These are phyloP conservation scores for Brachionus plicatilis DNA, from an alignment of 1,140 invertebrate genomes.

Conservation along the genomic window DNA sequence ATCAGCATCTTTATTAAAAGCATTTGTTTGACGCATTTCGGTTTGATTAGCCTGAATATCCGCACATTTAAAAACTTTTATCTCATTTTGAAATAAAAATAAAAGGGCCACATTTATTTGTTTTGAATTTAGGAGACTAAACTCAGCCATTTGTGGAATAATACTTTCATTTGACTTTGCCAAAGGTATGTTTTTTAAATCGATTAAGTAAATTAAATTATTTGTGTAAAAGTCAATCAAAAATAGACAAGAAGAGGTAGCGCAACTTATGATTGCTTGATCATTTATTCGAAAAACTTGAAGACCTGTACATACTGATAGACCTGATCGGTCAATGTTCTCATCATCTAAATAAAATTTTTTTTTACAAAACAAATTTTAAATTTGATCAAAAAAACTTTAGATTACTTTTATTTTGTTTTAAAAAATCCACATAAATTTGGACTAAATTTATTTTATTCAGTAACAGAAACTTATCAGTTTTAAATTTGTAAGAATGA, in stretches of 20 bases:
- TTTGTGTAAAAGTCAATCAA: not conserved
- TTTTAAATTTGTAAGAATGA: slow-evolving; percentile 1
- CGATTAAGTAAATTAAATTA: slow-evolving; percentile 16
- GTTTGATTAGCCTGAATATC: not conserved
- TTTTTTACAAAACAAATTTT: not conserved
- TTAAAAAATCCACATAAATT: not conserved
- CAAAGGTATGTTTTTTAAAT: not conserved
- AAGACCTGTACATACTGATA: slow-evolving; percentile 1
- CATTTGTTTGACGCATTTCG: not conserved
- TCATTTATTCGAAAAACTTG: slow-evolving; percentile 5
- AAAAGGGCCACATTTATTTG: slow-evolving; percentile 8
- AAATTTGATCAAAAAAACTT: not conserved
- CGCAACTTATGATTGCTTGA: not conserved
- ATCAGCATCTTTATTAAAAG: not conserved
- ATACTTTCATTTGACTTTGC: not conserved
- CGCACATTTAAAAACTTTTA: slow-evolving; percentile 6
- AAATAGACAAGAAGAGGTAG: slow-evolving; percentile 1
- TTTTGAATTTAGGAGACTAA: not conserved
- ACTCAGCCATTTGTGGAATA: slow-evolving; percentile 3
- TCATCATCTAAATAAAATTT: not conserved
- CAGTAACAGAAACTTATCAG: not conserved
- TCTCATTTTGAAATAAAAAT: slow-evolving; percentile 28
- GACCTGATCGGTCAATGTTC: not conserved
- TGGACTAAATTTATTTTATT: slow-evolving; percentile 15
- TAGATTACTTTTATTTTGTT: not conserved